Base-by-base conservation (phyloP, 2,888 invertebrate species). In the Silvanus unidentatus region DNA sequence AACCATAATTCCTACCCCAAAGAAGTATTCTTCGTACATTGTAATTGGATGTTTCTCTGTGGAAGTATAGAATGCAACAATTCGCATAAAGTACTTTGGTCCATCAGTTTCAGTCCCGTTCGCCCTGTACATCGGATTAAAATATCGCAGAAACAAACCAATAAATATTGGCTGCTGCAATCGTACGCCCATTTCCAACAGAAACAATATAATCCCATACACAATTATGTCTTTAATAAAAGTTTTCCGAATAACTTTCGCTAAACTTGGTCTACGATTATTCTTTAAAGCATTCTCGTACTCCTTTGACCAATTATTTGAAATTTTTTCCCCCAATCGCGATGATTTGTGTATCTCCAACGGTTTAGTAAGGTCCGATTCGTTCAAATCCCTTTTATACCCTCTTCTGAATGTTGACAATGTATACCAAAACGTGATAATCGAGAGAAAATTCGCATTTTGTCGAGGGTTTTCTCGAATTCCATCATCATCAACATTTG, bases 301-400 rank as follows among this genome's bases (percentile, higher is more conserved):
- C 71, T 84, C 81, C 50, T 74, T 71, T 28, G 76, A 62, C 83
- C 84, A 82, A 60, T 75, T 73, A 54, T 76, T 73, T 63, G 81
- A 77, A 28, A 84, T 69, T 61, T 72, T 74, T 28, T 77, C 73
- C n/a, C 83, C 84, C 35, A 82, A 72, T 48, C 58, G 60, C 35
- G 76, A 73, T 0, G 84, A 82, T 48, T 75, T 71, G 58, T 85
- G 87, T 50, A 75, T 73, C 41, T 77, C 75, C 6, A 81, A 71
- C 0, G 85, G 82, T 60, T 81, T 77, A 16, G 84, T 80, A 15
- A 89, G 72, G 68, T 89, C 88, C 27, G 50, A 53, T 50, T 66
- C 69, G 15, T 58, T 53, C 35, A 71, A 53, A 30, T 68, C 66
- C 9, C 59, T 49, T 50, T 59, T 58, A 32, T 53, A 54, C 4